Evolutionary conservation across 2,888 invertebrate genomes (phyloP).

Genomic region (Leptopilina syphax): DNA sequence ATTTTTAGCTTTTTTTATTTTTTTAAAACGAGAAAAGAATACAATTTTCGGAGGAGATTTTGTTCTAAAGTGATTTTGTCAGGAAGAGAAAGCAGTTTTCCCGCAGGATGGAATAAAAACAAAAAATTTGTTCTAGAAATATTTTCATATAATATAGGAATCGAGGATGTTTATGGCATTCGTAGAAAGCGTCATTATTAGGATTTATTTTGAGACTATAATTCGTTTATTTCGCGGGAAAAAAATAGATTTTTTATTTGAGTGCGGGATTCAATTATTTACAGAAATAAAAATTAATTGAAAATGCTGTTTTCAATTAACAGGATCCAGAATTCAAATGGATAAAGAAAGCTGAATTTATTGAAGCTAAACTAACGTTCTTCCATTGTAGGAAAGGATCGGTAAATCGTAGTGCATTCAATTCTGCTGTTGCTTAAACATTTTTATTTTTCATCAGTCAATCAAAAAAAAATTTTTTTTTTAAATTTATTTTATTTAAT

Average conservation of each 20-base stretch:
- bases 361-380: conserved; percentile 27
- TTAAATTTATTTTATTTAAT: too few relatives aligned
- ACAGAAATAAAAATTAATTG: conserved; percentile 14
- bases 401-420: conserved; percentile 24
- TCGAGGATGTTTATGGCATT: conserved; percentile 20
- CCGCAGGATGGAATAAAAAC: conserved; percentile 21
- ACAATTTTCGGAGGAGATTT: conserved; percentile 20
- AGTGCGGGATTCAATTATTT: neutral
- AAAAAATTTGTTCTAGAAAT: neutral
- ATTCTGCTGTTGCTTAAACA: conserved; percentile 17
- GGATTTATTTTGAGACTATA: neutral
- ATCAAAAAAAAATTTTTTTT: neutral
- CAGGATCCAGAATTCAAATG: conserved; percentile 15
- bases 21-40: neutral
- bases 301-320: conserved; percentile 27
- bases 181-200: neutral
- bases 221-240: too few relatives aligned
- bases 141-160: neutral
- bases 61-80: conserved; percentile 17
- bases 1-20: neutral
- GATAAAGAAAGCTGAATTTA: conserved; percentile 25
- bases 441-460: neutral
- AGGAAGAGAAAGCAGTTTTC: conserved; percentile 39
- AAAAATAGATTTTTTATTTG: too few relatives aligned
- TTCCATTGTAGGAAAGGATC: conserved; percentile 28